A percentile compares a stretch with the other conserved stretches of the same genome.
Conservation (phyloP, 2,888 invertebrate genomes). For the Shargacucullia verbasci region DNA sequence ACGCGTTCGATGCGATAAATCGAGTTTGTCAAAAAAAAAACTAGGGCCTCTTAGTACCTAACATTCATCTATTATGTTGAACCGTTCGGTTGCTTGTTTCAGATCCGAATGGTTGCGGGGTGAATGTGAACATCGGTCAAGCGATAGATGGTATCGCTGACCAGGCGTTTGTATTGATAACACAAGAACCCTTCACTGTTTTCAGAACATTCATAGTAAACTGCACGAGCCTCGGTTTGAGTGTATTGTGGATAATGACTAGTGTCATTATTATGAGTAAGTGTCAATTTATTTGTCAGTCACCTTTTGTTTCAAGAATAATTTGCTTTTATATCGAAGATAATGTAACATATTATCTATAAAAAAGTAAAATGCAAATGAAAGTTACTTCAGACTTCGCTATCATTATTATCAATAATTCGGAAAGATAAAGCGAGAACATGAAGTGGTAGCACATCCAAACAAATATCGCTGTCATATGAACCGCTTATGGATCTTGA, state of each 20-base stretch:
- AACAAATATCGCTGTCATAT: no score
- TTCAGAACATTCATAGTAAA: slow-evolving; percentile 76
- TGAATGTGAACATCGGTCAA: slow-evolving; percentile 72
- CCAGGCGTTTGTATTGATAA: slow-evolving; percentile 75
- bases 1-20: no score
- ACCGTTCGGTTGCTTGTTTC: slow-evolving; percentile 52
- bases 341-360: no score
- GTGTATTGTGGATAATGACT: slow-evolving; percentile 70
- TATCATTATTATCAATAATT: neutral
- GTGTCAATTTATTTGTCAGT: slow-evolving; percentile 37
- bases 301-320: no score
- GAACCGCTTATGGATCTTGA: no score
- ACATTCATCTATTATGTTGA: neutral
- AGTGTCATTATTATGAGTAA: slow-evolving; percentile 75
- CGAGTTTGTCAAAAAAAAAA: no score
- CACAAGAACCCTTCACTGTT: slow-evolving; percentile 66
- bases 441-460: no score
- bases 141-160: slow-evolving; percentile 69
- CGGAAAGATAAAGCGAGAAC: no score
- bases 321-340: no score
- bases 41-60: no score
- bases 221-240: slow-evolving; percentile 65
- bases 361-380: slow-evolving; percentile 1
- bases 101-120: slow-evolving; percentile 74
- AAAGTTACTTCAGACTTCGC: slow-evolving; percentile 15